Evolutionary conservation across 2,113 vertebrate species (phyloP), one percentile per base, ranked within the genome.

Genomic region (Haemorhous mexicanus): DNA sequence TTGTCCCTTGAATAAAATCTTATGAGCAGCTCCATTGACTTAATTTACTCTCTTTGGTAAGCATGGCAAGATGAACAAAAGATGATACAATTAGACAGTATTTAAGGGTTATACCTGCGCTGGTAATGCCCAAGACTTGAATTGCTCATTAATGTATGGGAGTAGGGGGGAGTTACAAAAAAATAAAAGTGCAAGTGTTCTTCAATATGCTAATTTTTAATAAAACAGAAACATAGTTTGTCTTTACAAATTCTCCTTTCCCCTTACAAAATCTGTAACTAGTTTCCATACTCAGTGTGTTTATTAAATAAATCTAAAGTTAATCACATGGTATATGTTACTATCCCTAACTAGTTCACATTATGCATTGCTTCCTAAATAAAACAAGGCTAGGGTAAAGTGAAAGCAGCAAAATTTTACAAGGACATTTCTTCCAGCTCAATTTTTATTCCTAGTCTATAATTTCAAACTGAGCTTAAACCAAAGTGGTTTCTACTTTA

Each of bases 401-500:
- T 30, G 13, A 50, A 79, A 46, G 9, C 19, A 63, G 33, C 3
- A 90, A 49, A 47, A 67, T 50, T 63, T 63, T 43, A 58, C 44
- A 78, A 50, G 20, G 8, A 14, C 3, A 35, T 33, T 75, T 87
- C 6, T 76, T 70, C 33, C 19, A 12, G 2, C 16, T 76, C 1
- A 3, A 7, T 47, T 49, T 90, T 67, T n/a, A 32, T 55, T 46
- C 22, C 17, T 53, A 69, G 23, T 67, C 3, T 30, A 5, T 37
- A 4, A 46, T 92, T 87, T 70, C 13, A 82, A 90, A 28, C 1
- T 46, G 11, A 82, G 16, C 9, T 52, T 87, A 62, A 55, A 59
- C 2, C 11, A 66, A 85, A 39, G 2, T 17, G 3, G 0, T 0
- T 22, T 91, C 43, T 81, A 15, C n/a, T 53, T 74, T 1, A 26